A percentile compares a stretch with the other conserved stretches of the same genome.
phyloP scores from a whole-genome alignment of 1,140 invertebrate species.

The Oryctes rhinoceros region DNA sequence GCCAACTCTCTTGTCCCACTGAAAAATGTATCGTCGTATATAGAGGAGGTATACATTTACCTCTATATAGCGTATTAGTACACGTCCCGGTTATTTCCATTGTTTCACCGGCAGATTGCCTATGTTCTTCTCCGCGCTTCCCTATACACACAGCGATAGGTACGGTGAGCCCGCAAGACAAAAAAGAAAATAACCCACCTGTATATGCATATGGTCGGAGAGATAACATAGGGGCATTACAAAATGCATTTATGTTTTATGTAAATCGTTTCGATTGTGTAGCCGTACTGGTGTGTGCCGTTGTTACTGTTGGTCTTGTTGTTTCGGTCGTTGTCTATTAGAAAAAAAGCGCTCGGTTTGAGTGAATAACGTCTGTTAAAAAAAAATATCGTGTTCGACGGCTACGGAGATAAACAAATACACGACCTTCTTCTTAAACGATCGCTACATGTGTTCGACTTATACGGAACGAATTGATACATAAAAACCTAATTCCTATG shows the following conservation, averaged over 20 bases:
- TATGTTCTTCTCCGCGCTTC: neutral
- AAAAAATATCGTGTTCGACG: slow-evolving; percentile 20
- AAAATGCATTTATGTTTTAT: slow-evolving; percentile 37
- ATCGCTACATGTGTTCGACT: neutral
- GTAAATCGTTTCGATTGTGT: slow-evolving; percentile 32
- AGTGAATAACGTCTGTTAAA: slow-evolving; percentile 10
- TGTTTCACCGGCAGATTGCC: slow-evolving; percentile 17
- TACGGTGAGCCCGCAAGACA: neutral
- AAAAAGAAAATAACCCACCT: slow-evolving; percentile 28
- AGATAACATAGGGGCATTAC: slow-evolving; percentile 32
- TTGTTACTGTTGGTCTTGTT: neutral
- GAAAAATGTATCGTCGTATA: slow-evolving; percentile 29
- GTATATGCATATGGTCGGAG: slow-evolving; percentile 26
- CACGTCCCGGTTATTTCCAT: slow-evolving; percentile 32
- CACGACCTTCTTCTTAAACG: neutral
- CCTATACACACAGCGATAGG: neutral
- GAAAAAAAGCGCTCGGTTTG: slow-evolving; percentile 22
- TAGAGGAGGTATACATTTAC: neutral
- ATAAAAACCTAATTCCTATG: no score
- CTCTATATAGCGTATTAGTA: slow-evolving; percentile 32
- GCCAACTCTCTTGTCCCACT: slow-evolving; percentile 26
- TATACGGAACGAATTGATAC: no score
- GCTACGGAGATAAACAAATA: slow-evolving; percentile 3
- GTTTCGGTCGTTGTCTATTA: slow-evolving; percentile 17
- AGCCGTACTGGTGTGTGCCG: slow-evolving; percentile 17